A percentile compares a stretch with the other conserved stretches of the same genome.
These are phyloP conservation scores for Cryptotermes secundus DNA, from an alignment of 1,140 invertebrate genomes.

Conservation along the genomic window DNA sequence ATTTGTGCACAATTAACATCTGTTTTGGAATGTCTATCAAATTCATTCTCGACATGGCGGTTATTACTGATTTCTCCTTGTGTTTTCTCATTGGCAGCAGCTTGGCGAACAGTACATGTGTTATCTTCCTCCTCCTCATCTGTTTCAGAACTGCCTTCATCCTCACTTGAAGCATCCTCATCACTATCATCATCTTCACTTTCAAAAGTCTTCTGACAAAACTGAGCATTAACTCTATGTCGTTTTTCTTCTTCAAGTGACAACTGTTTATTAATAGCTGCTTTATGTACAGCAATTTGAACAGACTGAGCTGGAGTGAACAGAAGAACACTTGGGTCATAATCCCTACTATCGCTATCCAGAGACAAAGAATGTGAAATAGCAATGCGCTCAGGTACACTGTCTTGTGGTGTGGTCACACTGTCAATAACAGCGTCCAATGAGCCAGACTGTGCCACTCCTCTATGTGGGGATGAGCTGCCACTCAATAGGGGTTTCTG, in stretches of 20 bases:
- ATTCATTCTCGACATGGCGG: neutral
- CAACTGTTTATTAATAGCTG: slow-evolving; percentile 50
- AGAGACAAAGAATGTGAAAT: slow-evolving; percentile 32
- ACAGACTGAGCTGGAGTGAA: slow-evolving; percentile 48
- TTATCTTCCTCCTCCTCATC: slow-evolving; percentile 28
- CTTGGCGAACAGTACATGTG: neutral
- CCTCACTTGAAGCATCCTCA: slow-evolving; percentile 41
- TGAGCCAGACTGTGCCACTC: slow-evolving; percentile 14
- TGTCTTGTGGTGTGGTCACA: neutral
- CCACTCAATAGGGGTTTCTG: neutral
- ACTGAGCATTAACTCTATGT: neutral
- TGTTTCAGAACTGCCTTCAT: slow-evolving; percentile 28
- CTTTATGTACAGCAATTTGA: slow-evolving; percentile 51
- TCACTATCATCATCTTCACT: slow-evolving; percentile 36
- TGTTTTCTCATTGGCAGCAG: neutral
- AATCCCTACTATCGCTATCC: slow-evolving; percentile 36
- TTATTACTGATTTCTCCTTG: neutral
- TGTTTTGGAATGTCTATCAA: neutral
- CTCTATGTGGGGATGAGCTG: neutral
- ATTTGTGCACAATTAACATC: neutral
- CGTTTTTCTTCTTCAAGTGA: slow-evolving; percentile 42
- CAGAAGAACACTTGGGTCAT: slow-evolving; percentile 45
- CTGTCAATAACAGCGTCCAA: neutral
- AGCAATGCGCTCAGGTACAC: neutral
- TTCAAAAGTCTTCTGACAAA: neutral